A percentile compares a stretch with the other conserved stretches of the same genome.
phyloP scores from a whole-genome alignment of 2,888 invertebrate genomes.

The Gymnoscelis rufifasciata region DNA sequence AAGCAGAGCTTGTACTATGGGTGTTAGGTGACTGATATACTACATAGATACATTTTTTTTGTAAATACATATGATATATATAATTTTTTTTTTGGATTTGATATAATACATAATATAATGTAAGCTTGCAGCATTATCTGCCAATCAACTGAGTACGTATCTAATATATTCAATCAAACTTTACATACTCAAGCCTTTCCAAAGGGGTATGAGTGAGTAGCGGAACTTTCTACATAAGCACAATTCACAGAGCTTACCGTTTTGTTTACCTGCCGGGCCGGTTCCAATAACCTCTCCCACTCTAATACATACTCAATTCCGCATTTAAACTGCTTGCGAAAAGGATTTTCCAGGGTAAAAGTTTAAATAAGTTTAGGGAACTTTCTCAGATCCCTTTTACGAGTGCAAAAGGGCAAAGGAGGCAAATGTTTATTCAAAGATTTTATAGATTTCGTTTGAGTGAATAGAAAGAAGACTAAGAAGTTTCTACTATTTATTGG shows the following conservation, averaged over 20 bases:
- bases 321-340: constrained; percentile 70
- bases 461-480: constrained; percentile 44
- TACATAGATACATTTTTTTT: too few relatives aligned
- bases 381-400: constrained; percentile 73
- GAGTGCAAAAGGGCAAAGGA: constrained; percentile 74
- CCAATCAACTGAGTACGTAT: too few relatives aligned
- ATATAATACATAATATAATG: too few relatives aligned
- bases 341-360: constrained; percentile 76
- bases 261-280: constrained; percentile 49
- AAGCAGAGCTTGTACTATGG: too few relatives aligned
- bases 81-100: too few relatives aligned
- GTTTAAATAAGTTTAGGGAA: constrained; percentile 77
- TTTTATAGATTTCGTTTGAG: constrained; percentile 66
- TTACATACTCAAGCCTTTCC: too few relatives aligned
- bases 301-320: constrained; percentile 72
- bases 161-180: too few relatives aligned
- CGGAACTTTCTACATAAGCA: constrained; percentile 23
- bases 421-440: constrained; percentile 76
- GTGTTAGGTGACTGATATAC: too few relatives aligned
- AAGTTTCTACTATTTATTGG: constrained; percentile 26
- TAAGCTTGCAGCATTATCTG: too few relatives aligned
- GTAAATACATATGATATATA: too few relatives aligned
- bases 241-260: constrained; percentile 35
- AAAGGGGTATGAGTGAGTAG: background rate
- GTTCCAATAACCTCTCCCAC: constrained; percentile 49